Base-by-base conservation (phyloP, 2,113 vertebrate species). In the Pipa parva region DNA sequence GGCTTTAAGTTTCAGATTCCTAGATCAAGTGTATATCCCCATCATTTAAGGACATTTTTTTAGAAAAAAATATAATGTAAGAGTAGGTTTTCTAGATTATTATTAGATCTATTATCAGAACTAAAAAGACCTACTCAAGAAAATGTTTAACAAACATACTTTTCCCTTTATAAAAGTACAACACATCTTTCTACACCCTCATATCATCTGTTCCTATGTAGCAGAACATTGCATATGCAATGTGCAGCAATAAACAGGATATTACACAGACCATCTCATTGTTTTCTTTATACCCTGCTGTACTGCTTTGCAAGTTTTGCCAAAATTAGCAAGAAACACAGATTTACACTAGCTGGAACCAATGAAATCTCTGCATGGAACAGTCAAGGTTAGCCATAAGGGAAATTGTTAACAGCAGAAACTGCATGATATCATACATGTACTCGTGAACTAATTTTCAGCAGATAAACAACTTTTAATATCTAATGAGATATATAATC, bases 151-250 rank as follows among this genome's bases (percentile, higher is more conserved):
- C 5, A 42, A 49, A 24, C 46, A 49, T 24, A 49, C 21, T 11
- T 48, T 55, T 51, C 26, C 29, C 45, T 51, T 27, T 11, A 13
- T 37, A 28, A 22, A 57, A 22, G 17, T n/a, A 5, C 20, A 24
- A 29, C 8, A 13, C 20, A 25, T 29, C 31, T 49, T 36, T 69
- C 11, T 21, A 13, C 65, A 59, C 65, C 65, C 65, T 51, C 65
- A 52, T 10, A 69, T 69, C 65, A 60, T 69, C 65, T 69, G 65
- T 52, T 52, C 42, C 20, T 15, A 27, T 36, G 45, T 18, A 50
- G 55, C 54, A 49, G 64, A 51, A 27, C 20, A 68, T 18, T 48
- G 26, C 57, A 52, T 42, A 59, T 69, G 31, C 52, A 60, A 28
- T 57, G 12, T 27, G 31, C 26, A 65, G 18, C 57, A 29, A 65